phyloP scores from a whole-genome alignment of 1,140 invertebrate genomes.

The Drosophila nannoptera region DNA sequence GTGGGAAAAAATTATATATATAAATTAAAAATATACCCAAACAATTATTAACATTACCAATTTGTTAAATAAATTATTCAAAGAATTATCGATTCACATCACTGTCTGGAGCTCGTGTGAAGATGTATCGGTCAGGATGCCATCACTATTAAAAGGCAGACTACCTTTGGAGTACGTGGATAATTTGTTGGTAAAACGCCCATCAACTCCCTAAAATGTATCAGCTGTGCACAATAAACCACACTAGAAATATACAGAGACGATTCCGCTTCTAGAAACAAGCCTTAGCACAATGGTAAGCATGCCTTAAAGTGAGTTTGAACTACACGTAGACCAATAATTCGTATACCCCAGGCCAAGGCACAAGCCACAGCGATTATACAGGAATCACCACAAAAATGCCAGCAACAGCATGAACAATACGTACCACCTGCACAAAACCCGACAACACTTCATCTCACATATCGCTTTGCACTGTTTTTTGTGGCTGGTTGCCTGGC shows the following conservation, averaged over 20 bases:
- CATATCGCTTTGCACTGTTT: constrained; percentile 46
- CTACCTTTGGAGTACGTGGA: constrained; percentile 42
- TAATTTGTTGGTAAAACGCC: constrained; percentile 35
- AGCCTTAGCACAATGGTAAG: constrained; percentile 17
- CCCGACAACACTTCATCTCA: constrained; percentile 1
- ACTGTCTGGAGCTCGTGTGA: too few relatives aligned
- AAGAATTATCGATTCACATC: too few relatives aligned
- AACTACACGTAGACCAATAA: background rate
- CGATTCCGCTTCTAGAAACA: constrained; percentile 11
- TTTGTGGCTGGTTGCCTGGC: constrained; percentile 59
- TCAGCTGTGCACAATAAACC: constrained; percentile 16
- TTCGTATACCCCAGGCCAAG: constrained; percentile 9
- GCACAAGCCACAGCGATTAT: background rate
- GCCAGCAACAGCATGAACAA: background rate
- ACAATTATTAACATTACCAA: too few relatives aligned
- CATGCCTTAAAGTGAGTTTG: background rate
- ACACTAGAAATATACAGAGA: constrained; percentile 41
- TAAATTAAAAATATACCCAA: too few relatives aligned
- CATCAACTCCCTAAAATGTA: constrained; percentile 35
- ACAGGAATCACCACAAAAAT: background rate
- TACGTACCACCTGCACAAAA: background rate
- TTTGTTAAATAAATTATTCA: too few relatives aligned
- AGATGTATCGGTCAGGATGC: constrained; percentile 1
- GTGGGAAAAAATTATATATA: too few relatives aligned
- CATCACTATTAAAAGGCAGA: constrained; percentile 16